Evolutionary conservation across 1,140 invertebrate species (phyloP).

Genomic region (Galleria mellonella): DNA sequence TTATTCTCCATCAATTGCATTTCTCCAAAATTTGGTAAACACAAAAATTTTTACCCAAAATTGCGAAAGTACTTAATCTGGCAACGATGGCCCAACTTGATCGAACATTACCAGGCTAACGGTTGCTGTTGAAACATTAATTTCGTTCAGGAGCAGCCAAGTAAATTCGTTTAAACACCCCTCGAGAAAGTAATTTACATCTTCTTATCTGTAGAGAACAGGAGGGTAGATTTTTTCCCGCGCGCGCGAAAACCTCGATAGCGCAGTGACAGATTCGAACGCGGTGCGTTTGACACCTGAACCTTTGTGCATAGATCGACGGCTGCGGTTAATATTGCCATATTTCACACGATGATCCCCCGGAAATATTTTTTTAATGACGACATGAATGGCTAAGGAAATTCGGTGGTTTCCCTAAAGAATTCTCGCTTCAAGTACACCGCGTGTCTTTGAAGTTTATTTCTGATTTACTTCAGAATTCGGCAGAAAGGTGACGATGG

Average conservation of each 20-base stretch:
- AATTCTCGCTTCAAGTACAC: too few species aligned
- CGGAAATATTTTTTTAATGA: background rate
- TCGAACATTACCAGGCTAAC: conserved; percentile 7
- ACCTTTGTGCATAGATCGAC: conserved; percentile 10
- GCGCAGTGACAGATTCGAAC: conserved; percentile 20
- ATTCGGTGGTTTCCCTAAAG: too few species aligned
- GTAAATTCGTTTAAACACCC: conserved; percentile 38
- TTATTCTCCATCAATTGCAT: too few species aligned
- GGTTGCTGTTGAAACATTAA: conserved; percentile 30
- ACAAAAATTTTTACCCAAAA: too few species aligned
- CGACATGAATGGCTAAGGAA: too few species aligned
- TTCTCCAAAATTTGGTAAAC: too few species aligned
- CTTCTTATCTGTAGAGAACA: conserved; percentile 27
- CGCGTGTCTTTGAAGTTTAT: too few species aligned
- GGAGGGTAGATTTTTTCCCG: conserved; percentile 33
- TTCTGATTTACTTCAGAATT: too few species aligned
- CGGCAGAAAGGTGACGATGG: too few species aligned
- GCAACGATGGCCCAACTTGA: conserved; percentile 1
- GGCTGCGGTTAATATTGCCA: conserved; percentile 4
- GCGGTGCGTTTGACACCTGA: conserved; percentile 20
- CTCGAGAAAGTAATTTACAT: conserved; percentile 39
- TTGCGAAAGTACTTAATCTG: too few species aligned
- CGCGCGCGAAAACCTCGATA: conserved; percentile 12
- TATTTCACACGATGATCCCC: conserved; percentile 4
- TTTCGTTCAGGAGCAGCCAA: conserved; percentile 37